Percentiles rank a stretch among this genome's conserved stretches.
Conservation (phyloP, 1,140 invertebrate species). For the Aphelenchoides besseyi region DNA sequence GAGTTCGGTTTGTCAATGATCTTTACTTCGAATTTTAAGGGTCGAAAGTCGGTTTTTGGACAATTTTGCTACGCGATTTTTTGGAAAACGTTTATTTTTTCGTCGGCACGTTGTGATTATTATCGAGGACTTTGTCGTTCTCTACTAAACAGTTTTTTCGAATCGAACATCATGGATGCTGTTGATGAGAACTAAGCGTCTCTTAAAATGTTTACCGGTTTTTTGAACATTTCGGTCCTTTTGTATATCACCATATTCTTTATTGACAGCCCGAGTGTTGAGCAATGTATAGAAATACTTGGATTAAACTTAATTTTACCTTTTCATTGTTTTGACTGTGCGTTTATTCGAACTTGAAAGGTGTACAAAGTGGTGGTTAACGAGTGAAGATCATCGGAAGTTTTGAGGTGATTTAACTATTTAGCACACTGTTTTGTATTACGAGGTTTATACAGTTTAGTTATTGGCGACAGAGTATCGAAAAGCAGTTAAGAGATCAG, state of each 20-base stretch:
- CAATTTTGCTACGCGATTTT: constrained; percentile 44
- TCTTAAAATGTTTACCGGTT: not conserved
- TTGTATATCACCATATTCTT: not conserved
- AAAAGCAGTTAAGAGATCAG: not conserved
- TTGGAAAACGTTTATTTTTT: constrained; percentile 49
- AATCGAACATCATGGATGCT: constrained; percentile 26
- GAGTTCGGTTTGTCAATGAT: not conserved
- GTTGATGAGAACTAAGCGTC: not conserved
- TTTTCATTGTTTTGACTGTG: constrained; percentile 1
- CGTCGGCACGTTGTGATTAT: constrained; percentile 26
- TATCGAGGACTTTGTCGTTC: constrained; percentile 31
- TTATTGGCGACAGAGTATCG: not conserved
- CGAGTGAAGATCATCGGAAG: not conserved
- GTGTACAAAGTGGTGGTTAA: not conserved
- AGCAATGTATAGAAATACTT: too few relatives aligned
- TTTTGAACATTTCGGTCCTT: not conserved
- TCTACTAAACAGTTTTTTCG: constrained; percentile 24
- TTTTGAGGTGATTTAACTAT: not conserved
- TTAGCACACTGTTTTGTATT: not conserved
- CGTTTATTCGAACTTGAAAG: not conserved
- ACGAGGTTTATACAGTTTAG: not conserved
- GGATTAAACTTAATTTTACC: too few relatives aligned
- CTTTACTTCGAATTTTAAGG: constrained; percentile 8
- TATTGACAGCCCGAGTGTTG: too few relatives aligned
- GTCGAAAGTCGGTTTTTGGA: constrained; percentile 30